A percentile compares a stretch with the other conserved stretches of the same genome.
phyloP scores from a whole-genome alignment of 2,888 invertebrate genomes.

The Zaprionus bogoriensis region DNA sequence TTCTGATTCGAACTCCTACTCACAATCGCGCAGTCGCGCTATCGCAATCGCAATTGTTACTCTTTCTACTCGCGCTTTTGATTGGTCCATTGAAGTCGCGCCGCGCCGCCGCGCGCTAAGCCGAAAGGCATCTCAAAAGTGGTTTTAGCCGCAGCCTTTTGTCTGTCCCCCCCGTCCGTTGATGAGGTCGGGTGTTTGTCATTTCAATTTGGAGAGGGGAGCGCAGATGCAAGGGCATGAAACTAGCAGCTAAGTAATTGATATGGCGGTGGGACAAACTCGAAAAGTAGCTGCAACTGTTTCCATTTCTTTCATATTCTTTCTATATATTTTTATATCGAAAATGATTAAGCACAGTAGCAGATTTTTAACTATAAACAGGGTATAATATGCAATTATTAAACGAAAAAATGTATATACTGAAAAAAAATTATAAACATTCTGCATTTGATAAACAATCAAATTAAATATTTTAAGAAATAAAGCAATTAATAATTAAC shows the following conservation, averaged over 20 bases:
- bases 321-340: no score
- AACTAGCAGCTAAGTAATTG: neutral
- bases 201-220: neutral
- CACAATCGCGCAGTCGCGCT: neutral
- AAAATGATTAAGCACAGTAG: no score
- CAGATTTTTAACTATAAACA: no score
- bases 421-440: no score
- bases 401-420: no score
- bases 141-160: slow-evolving; percentile 42
- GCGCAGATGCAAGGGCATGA: no score
- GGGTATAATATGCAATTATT: no score
- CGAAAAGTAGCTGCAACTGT: no score
- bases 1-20: neutral
- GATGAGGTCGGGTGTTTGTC: slow-evolving; percentile 16
- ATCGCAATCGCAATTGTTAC: slow-evolving; percentile 38
- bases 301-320: no score
- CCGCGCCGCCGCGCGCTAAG: slow-evolving; percentile 62
- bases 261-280: neutral
- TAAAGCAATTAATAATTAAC: no score
- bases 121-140: slow-evolving; percentile 71
- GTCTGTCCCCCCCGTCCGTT: slow-evolving; percentile 5
- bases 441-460: no score
- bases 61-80: slow-evolving; percentile 37
- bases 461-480: no score
- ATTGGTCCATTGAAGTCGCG: slow-evolving; percentile 68